Conservation (phyloP, 1,140 invertebrate genomes). For the Lasioglossum baleicum region DNA sequence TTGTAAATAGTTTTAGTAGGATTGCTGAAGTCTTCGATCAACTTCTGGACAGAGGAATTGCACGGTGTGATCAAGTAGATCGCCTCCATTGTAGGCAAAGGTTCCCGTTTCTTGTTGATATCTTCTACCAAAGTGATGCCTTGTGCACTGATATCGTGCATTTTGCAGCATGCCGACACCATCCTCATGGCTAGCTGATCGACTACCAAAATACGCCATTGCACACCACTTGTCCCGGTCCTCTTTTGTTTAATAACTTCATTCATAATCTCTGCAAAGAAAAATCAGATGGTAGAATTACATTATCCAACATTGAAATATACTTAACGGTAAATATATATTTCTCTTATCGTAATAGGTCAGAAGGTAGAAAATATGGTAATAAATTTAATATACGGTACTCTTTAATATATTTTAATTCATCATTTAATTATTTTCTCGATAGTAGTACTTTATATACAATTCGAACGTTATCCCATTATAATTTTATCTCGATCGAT, state of each 20-base stretch:
- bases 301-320: too few species aligned
- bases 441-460: too few species aligned
- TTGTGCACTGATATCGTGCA: constrained; percentile 99
- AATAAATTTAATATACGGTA: too few species aligned
- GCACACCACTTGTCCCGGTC: constrained; percentile 85
- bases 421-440: too few species aligned
- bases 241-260: constrained; percentile 98
- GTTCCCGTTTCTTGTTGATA: constrained; percentile 98
- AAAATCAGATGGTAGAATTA: neutral
- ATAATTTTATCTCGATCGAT: too few species aligned
- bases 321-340: too few species aligned
- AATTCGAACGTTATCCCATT: too few species aligned
- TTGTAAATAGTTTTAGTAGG: constrained; percentile 94
- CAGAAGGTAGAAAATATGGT: too few species aligned
- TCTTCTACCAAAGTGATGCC: constrained; percentile 99
- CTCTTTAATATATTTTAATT: too few species aligned
- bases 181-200: constrained; percentile 99
- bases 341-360: too few species aligned
- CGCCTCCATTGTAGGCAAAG: constrained; percentile 96
- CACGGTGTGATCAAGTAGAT: constrained; percentile 98
- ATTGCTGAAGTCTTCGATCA: constrained; percentile 96
- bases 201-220: constrained; percentile 98
- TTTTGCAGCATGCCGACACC: constrained; percentile 99
- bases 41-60: constrained; percentile 92
- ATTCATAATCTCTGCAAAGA: constrained; percentile 96